These are phyloP conservation scores for Pseudomyrmex concolor DNA, from an alignment of 1,140 invertebrate genomes.

Conservation along the genomic window DNA sequence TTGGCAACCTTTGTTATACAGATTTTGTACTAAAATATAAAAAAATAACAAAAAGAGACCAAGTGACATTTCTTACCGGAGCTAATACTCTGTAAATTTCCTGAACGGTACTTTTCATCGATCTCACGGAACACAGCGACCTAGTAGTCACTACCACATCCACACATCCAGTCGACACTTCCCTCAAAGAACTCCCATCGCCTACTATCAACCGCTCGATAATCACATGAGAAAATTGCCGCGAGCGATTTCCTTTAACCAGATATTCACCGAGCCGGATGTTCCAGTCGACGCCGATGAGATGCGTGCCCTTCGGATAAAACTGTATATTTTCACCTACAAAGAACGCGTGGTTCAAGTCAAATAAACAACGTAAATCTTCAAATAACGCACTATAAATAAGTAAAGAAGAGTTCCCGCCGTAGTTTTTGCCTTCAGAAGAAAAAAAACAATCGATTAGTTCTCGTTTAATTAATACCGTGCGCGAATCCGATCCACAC, in stretches of 20 bases:
- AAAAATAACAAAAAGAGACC: conserved; percentile 4
- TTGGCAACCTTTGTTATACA: neutral
- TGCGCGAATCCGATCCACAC: conserved; percentile 58
- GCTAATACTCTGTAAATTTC: conserved; percentile 79
- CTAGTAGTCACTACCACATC: conserved; percentile 80
- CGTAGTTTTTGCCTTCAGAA: too few relatives aligned
- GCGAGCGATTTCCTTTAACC: conserved; percentile 71
- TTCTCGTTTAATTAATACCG: conserved; percentile 5
- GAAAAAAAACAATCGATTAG: too few relatives aligned
- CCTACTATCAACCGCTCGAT: conserved; percentile 78
- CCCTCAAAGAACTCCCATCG: conserved; percentile 78
- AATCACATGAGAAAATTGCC: conserved; percentile 78
- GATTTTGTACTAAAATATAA: neutral
- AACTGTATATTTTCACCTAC: conserved; percentile 81
- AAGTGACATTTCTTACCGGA: conserved; percentile 71
- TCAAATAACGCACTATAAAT: too few relatives aligned
- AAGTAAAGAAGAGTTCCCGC: too few relatives aligned
- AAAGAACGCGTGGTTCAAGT: conserved; percentile 23
- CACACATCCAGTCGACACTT: conserved; percentile 71
- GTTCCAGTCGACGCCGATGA: conserved; percentile 81
- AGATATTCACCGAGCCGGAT: conserved; percentile 77
- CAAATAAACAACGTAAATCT: too few relatives aligned
- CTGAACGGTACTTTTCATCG: conserved; percentile 70
- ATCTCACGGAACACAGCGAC: conserved; percentile 78
- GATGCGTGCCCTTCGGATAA: conserved; percentile 77